Evolutionary conservation across 1,140 invertebrate species (phyloP).

Genomic region (Neodiprion pinetum): DNA sequence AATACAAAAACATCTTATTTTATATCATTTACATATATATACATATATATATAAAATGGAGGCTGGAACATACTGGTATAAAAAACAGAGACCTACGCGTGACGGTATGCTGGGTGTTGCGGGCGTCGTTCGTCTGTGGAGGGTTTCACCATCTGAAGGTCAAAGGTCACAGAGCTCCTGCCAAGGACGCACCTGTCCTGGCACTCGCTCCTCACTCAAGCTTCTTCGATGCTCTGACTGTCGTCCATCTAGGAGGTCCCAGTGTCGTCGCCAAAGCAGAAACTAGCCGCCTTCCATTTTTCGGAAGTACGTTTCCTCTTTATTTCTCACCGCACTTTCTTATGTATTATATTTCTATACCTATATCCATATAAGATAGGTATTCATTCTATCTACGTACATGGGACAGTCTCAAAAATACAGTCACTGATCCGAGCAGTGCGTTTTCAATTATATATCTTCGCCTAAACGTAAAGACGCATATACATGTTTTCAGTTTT

Average conservation of each 20-base stretch:
- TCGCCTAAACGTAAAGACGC: too few species aligned
- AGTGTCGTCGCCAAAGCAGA: conserved; percentile 89
- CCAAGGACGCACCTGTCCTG: conserved; percentile 82
- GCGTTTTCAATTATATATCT: too few species aligned
- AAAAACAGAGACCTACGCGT: conserved; percentile 64
- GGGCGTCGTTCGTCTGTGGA: conserved; percentile 77
- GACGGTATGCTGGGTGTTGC: conserved; percentile 72
- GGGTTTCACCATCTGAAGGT: conserved; percentile 81
- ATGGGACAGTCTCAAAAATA: too few species aligned
- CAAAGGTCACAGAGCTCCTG: conserved; percentile 70
- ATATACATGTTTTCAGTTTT: too few species aligned
- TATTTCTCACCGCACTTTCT: conserved; percentile 21
- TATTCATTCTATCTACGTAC: too few species aligned
- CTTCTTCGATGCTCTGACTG: conserved; percentile 87
- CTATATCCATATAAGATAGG: too few species aligned
- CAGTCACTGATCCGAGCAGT: too few species aligned
- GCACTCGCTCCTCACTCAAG: conserved; percentile 91
- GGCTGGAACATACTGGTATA: too few species aligned
- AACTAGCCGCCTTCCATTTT: conserved; percentile 78
- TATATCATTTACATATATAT: too few species aligned
- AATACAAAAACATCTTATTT: too few species aligned
- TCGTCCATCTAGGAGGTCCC: conserved; percentile 81
- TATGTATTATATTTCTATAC: conserved; percentile 17
- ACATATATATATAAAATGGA: too few species aligned
- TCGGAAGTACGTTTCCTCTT: conserved; percentile 79